These are phyloP conservation scores for Tetropium fuscum DNA, from an alignment of 2,888 invertebrate species.

Conservation along the genomic window DNA sequence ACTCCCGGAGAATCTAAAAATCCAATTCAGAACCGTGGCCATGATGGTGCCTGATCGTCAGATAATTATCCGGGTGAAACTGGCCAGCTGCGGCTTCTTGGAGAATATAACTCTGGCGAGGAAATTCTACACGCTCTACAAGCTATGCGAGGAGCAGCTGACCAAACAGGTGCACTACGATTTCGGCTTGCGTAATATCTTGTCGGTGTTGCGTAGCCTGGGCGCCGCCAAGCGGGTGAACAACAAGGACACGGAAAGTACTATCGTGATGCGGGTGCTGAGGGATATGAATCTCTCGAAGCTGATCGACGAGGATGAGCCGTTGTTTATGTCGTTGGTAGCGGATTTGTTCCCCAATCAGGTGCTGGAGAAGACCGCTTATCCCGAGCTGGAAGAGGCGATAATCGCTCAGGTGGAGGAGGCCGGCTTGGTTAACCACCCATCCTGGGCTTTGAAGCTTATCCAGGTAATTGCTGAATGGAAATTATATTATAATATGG, in stretches of 20 bases:
- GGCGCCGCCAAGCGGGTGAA: conserved; percentile 94
- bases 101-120: conserved; percentile 95
- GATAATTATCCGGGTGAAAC: conserved; percentile 95
- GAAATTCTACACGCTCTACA: conserved; percentile 97
- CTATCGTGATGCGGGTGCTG: conserved; percentile 97
- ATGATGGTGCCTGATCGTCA: conserved; percentile 99
- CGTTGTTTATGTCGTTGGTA: conserved; percentile 95
- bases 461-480: conserved; percentile 76
- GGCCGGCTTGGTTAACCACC: conserved; percentile 87
- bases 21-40: conserved; percentile 96
- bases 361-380: conserved; percentile 90
- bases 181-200: conserved; percentile 94
- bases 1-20: conserved; percentile 96
- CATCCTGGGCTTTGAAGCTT: conserved; percentile 95
- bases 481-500: neutral
- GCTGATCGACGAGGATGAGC: conserved; percentile 97
- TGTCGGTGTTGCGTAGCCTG: conserved; percentile 92
- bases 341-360: conserved; percentile 97
- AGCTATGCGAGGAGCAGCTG: conserved; percentile 96
- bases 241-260: conserved; percentile 92
- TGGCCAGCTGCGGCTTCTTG: conserved; percentile 95
- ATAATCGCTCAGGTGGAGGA: conserved; percentile 86
- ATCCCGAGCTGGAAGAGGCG: conserved; percentile 89
- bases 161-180: conserved; percentile 99
- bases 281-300: conserved; percentile 98